phyloP scores from a whole-genome alignment of 2,113 vertebrate species.

The Cromileptes altivelis region DNA sequence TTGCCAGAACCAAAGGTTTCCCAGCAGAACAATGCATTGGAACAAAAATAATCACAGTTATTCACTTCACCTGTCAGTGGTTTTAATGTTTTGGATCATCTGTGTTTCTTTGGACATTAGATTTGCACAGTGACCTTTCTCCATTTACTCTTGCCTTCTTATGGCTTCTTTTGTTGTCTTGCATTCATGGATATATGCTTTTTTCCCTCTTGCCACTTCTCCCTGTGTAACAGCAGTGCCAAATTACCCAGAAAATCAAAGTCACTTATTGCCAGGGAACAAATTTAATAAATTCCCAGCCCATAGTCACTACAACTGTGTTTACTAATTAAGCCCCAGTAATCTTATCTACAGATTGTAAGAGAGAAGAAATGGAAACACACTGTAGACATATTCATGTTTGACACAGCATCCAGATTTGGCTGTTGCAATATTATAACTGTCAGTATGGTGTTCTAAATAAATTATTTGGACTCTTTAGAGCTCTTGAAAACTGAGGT shows the following conservation, averaged over 20 bases:
- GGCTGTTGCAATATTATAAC: no score
- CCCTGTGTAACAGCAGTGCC: background rate
- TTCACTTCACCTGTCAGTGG: no score
- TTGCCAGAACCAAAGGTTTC: no score
- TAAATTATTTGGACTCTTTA: no score
- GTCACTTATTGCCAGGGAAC: conserved; percentile 2
- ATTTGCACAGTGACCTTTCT: background rate
- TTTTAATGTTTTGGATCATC: no score
- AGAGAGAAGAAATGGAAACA: no score
- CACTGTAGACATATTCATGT: background rate
- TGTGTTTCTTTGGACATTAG: no score
- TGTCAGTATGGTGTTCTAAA: no score
- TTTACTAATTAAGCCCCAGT: conserved; percentile 6
- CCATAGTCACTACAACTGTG: background rate
- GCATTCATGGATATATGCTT: background rate
- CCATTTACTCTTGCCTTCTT: background rate
- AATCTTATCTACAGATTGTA: background rate
- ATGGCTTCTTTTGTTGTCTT: background rate
- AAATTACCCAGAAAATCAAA: background rate
- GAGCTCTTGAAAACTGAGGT: no score
- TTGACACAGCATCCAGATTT: no score
- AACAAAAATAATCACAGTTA: no score
- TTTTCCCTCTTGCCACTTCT: background rate
- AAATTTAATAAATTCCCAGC: background rate
- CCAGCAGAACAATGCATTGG: no score